A percentile compares a stretch with the other conserved stretches of the same genome.
phyloP scores from a whole-genome alignment of 1,140 invertebrate genomes.

The Pteromalus puparum region DNA sequence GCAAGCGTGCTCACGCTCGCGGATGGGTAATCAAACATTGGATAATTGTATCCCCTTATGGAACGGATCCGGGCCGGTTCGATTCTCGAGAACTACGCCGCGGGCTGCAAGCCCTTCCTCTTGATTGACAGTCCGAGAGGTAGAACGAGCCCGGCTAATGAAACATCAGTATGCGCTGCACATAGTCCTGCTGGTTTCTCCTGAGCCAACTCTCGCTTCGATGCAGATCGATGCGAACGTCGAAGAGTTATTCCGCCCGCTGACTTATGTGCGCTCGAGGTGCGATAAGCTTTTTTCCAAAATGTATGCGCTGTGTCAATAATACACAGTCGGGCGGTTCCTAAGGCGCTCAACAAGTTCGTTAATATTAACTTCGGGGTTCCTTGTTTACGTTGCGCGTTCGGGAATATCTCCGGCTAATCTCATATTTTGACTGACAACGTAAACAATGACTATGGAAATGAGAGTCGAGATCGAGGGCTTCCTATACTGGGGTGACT shows the following conservation, averaged over 20 bases:
- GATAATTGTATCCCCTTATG: slow-evolving; percentile 70
- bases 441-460: slow-evolving; percentile 29
- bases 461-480: not conserved
- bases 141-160: slow-evolving; percentile 71
- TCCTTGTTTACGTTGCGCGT: not conserved
- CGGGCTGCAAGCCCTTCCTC: slow-evolving; percentile 52
- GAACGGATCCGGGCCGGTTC: slow-evolving; percentile 32
- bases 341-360: slow-evolving; percentile 2
- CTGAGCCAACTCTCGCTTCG: too few species aligned
- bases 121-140: slow-evolving; percentile 72
- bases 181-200: slow-evolving; percentile 36
- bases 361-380: not conserved
- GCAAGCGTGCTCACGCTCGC: slow-evolving; percentile 55
- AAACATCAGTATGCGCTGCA: slow-evolving; percentile 73
- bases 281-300: too few species aligned
- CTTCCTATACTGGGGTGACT: slow-evolving; percentile 3
- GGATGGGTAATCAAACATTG: slow-evolving; percentile 66
- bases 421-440: slow-evolving; percentile 27
- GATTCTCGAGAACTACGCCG: slow-evolving; percentile 52
- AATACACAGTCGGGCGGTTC: too few species aligned
- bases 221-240: too few species aligned
- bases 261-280: too few species aligned
- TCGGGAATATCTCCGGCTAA: not conserved
- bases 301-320: too few species aligned
- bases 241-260: too few species aligned